Evolutionary conservation across 1,140 invertebrate species (phyloP).

Genomic region (Bombus affinis): DNA sequence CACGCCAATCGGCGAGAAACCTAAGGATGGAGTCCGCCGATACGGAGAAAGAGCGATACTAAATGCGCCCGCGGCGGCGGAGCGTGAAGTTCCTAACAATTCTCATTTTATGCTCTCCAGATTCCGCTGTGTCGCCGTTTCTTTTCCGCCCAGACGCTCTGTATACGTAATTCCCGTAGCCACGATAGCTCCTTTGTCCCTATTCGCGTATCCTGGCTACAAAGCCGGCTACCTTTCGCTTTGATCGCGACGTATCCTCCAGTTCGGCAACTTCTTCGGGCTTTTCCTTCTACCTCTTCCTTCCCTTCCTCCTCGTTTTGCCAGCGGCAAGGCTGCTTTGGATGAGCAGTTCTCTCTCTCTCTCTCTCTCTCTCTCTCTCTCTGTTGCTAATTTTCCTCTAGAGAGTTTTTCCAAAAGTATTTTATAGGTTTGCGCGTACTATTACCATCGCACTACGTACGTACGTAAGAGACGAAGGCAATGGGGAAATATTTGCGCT

Average conservation of each 20-base stretch:
- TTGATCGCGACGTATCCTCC: constrained; percentile 34
- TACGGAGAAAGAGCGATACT: background rate
- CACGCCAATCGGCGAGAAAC: constrained; percentile 5
- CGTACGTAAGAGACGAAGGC: too few species aligned
- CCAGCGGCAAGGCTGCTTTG: background rate
- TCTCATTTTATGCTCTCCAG: constrained; percentile 21
- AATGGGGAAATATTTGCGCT: background rate
- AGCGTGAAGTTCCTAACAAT: constrained; percentile 31
- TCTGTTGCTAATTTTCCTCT: constrained; percentile 1
- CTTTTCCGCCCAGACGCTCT: constrained; percentile 26
- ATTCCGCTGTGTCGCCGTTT: constrained; percentile 28
- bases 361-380: too few species aligned
- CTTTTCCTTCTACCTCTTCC: background rate
- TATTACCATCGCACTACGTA: background rate
- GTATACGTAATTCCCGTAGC: constrained; percentile 23
- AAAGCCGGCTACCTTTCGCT: constrained; percentile 34
- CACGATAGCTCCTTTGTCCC: constrained; percentile 32
- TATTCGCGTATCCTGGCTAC: constrained; percentile 37
- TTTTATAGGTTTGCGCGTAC: background rate
- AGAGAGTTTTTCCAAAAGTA: background rate
- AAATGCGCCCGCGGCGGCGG: constrained; percentile 1
- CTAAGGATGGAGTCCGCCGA: background rate
- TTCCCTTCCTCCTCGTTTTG: background rate
- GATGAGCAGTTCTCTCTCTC: background rate
- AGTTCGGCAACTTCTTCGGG: constrained; percentile 27